Conservation (phyloP, 2,888 invertebrate species). For the Mesorhabditis spiculigera region DNA sequence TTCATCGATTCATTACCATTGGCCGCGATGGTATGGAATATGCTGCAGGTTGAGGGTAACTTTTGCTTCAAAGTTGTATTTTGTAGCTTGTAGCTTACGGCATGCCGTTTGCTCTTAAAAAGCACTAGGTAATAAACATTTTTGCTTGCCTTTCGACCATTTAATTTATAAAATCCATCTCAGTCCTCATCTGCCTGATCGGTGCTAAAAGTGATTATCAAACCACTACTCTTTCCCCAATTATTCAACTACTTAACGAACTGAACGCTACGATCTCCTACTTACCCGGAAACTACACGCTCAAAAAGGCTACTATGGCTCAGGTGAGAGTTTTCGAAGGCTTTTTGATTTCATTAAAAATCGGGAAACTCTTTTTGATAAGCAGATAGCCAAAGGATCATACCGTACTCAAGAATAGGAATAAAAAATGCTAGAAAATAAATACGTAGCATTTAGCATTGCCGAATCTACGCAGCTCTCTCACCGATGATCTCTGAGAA, state of each 20-base stretch:
- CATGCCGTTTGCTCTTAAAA: neutral
- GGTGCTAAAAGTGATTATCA: neutral
- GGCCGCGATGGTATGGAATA: neutral
- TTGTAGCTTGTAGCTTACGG: neutral
- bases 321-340: neutral
- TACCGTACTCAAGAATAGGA: no score
- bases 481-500: neutral
- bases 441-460: neutral
- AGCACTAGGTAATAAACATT: neutral
- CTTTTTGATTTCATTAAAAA: neutral
- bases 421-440: no score
- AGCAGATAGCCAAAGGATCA: no score
- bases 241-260: neutral
- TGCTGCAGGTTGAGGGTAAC: neutral
- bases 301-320: neutral
- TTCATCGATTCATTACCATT: neutral
- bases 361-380: neutral
- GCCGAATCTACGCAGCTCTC: neutral
- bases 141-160: no score
- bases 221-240: neutral
- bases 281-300: slow-evolving; percentile 3
- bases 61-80: neutral
- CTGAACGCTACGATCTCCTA: neutral
- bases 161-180: no score
- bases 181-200: slow-evolving; percentile 1